phyloP scores from a whole-genome alignment of 1,140 invertebrate species.

The Ceratoteleas bidentatus region DNA sequence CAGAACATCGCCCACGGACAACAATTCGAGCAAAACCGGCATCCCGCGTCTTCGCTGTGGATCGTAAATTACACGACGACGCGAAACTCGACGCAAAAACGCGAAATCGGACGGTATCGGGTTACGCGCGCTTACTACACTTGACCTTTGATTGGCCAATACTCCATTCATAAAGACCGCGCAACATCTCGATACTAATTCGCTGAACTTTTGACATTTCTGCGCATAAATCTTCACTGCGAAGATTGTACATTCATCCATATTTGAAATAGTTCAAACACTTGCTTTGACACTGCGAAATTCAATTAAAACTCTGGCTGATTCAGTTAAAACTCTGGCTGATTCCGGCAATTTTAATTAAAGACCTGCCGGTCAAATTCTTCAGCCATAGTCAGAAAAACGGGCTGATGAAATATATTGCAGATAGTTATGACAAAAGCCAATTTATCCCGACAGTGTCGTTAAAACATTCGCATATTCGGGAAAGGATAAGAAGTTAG shows the following conservation, averaged over 20 bases:
- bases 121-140: slow-evolving; percentile 12
- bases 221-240: slow-evolving; percentile 4
- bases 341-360: not conserved
- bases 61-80: slow-evolving; percentile 5
- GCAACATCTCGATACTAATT: slow-evolving; percentile 12
- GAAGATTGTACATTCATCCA: slow-evolving; percentile 11
- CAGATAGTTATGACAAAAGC: too few relatives aligned
- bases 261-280: slow-evolving; percentile 15
- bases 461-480: too few relatives aligned
- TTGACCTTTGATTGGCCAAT: slow-evolving; percentile 36
- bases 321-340: too few relatives aligned
- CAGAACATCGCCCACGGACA: slow-evolving; percentile 7
- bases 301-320: not conserved
- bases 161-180: slow-evolving; percentile 27
- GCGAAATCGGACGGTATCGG: not conserved
- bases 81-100: too few relatives aligned
- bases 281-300: slow-evolving; percentile 14
- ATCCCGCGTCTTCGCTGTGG: not conserved
- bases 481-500: too few relatives aligned
- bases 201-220: slow-evolving; percentile 33
- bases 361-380: too few relatives aligned
- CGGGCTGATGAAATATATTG: too few relatives aligned
- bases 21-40: slow-evolving; percentile 8
- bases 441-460: too few relatives aligned
- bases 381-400: too few relatives aligned